phyloP scores from a whole-genome alignment of 2,888 invertebrate genomes.

The Dromius quadrimaculatus region DNA sequence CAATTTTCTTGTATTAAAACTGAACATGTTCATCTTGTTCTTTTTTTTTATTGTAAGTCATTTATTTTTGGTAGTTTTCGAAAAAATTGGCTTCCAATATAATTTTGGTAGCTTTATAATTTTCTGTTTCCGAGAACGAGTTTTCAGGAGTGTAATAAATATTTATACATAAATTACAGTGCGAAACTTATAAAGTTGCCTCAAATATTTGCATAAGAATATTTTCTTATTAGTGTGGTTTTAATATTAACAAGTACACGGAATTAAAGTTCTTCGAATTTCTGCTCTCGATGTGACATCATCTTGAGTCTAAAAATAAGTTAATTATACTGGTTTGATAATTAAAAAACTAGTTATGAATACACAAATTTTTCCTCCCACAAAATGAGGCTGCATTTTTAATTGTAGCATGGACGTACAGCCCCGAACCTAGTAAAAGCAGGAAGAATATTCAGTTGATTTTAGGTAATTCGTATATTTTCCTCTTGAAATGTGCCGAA shows the following conservation, averaged over 20 bases:
- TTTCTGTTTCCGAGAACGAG: not conserved
- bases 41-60: not conserved
- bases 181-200: constrained; percentile 2
- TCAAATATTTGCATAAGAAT: constrained; percentile 25
- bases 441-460: no score
- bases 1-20: constrained; percentile 33
- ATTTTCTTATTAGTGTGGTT: not conserved
- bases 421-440: no score
- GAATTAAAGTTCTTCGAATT: constrained; percentile 5
- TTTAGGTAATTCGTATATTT: no score
- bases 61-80: not conserved
- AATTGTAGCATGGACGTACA: no score
- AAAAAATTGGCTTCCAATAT: not conserved
- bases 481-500: no score
- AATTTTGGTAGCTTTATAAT: constrained; percentile 4
- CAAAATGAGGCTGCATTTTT: no score
- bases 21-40: constrained; percentile 13
- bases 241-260: not conserved
- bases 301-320: constrained; percentile 21
- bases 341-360: constrained; percentile 21
- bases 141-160: constrained; percentile 6
- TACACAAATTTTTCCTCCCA: constrained; percentile 9
- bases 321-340: constrained; percentile 28
- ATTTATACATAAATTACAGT: constrained; percentile 8
- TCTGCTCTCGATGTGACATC: constrained; percentile 16